Evolutionary conservation across 2,113 vertebrate species (phyloP).

Genomic region (Pseudonaja textilis): DNA sequence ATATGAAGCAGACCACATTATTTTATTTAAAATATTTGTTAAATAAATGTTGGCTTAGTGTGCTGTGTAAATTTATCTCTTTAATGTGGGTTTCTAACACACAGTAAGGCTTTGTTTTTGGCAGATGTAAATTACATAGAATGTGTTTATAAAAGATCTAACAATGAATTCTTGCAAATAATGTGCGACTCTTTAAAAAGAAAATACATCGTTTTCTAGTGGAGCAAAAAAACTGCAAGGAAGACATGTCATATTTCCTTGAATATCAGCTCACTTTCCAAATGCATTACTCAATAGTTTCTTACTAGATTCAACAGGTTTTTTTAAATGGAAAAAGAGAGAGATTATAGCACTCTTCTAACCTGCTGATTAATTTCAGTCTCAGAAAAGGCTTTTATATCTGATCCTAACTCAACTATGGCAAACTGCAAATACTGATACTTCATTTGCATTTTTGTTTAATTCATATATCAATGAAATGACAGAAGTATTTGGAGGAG

Average conservation of each 20-base stretch:
- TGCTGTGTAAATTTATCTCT: not conserved
- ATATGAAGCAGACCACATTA: not conserved
- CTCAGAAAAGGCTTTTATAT: not conserved
- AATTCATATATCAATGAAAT: not conserved
- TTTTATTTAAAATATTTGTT: not conserved
- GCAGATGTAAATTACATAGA: not conserved
- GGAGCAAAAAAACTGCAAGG: not conserved
- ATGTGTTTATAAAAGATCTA: not conserved
- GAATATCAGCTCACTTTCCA: not conserved
- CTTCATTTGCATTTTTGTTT: not conserved
- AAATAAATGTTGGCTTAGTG: not conserved
- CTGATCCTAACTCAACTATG: not conserved
- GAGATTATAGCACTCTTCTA: not conserved
- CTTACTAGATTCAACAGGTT: not conserved
- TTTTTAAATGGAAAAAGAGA: not conserved
- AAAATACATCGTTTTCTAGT: not conserved
- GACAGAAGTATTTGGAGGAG: not conserved
- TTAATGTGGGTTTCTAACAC: not conserved
- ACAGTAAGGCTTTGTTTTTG: not conserved
- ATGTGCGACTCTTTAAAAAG: not conserved
- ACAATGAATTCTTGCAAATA: not conserved
- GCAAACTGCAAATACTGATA: not conserved
- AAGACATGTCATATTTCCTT: not conserved
- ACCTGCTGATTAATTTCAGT: not conserved
- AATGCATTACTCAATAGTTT: not conserved